Evolutionary conservation across 2,888 invertebrate genomes (phyloP).

Genomic region (Xanthorhoe designata): DNA sequence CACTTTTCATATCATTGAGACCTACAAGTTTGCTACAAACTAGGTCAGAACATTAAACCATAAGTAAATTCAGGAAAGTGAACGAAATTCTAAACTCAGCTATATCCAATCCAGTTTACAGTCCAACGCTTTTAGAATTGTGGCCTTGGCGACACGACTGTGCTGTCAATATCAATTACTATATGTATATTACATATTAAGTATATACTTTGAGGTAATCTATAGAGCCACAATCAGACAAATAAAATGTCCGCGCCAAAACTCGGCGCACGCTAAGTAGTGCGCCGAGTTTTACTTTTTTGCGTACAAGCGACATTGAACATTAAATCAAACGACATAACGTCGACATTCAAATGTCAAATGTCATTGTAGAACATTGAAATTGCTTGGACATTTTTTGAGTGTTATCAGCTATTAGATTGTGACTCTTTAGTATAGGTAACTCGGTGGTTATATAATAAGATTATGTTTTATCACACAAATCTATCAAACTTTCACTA

Average conservation of each 20-base stretch:
- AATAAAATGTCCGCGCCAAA: too few relatives aligned
- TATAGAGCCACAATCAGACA: too few relatives aligned
- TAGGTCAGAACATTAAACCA: constrained; percentile 10
- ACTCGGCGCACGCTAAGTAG: too few relatives aligned
- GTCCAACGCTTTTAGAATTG: constrained; percentile 8
- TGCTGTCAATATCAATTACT: constrained; percentile 16
- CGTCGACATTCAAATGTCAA: too few relatives aligned
- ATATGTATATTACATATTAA: constrained; percentile 21
- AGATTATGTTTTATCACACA: constrained; percentile 15
- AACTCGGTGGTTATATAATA: constrained; percentile 10
- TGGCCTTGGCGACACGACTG: constrained; percentile 11
- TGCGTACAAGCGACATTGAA: too few relatives aligned
- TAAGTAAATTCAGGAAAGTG: constrained; percentile 17
- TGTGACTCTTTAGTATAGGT: too few relatives aligned
- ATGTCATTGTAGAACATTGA: too few relatives aligned
- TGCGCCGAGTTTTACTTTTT: too few relatives aligned
- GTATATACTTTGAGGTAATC: too few relatives aligned
- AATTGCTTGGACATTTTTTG: too few relatives aligned
- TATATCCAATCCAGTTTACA: constrained; percentile 6
- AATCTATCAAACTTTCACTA: constrained; percentile 31
- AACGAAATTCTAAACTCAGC: constrained; percentile 3
- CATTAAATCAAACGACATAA: too few relatives aligned
- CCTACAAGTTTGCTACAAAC: not conserved
- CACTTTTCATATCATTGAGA: not conserved
- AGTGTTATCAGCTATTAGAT: too few relatives aligned